Evolutionary conservation across 2,797 vertebrate genomes (phyloP).

Genomic region (Urocyon cinereoargenteus): DNA sequence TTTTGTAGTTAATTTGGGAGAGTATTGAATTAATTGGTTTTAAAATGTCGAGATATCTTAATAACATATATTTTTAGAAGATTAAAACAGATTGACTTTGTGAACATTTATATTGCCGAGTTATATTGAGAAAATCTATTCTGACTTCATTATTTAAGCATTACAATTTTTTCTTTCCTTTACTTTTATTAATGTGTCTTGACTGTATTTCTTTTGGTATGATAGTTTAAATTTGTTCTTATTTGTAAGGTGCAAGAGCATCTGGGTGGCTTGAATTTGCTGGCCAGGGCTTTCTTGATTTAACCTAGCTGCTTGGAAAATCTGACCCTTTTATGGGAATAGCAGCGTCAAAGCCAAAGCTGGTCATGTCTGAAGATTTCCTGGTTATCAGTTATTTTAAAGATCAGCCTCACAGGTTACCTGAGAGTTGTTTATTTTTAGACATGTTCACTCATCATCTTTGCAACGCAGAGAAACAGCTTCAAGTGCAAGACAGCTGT

Average conservation of each 20-base stretch:
- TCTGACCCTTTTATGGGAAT: background rate
- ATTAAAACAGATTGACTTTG: slow-evolving; percentile 23
- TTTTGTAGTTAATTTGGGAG: background rate
- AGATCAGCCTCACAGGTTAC: slow-evolving; percentile 53
- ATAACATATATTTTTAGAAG: slow-evolving; percentile 49
- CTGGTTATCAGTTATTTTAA: slow-evolving; percentile 49
- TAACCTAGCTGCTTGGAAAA: background rate
- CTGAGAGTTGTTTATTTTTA: slow-evolving; percentile 74
- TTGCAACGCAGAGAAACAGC: slow-evolving; percentile 71
- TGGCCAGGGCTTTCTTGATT: background rate
- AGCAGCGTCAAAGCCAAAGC: slow-evolving; percentile 8
- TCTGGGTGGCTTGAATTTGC: background rate
- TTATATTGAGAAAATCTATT: background rate
- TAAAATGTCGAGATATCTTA: background rate
- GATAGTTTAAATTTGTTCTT: slow-evolving; percentile 27
- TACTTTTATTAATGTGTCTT: background rate
- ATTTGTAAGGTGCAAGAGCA: background rate
- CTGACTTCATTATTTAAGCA: slow-evolving; percentile 24
- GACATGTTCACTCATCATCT: slow-evolving; percentile 71
- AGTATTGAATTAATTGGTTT: background rate
- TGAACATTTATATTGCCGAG: slow-evolving; percentile 3
- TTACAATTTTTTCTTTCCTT: background rate
- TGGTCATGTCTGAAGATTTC: slow-evolving; percentile 36
- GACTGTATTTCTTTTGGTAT: slow-evolving; percentile 4
- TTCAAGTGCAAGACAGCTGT: slow-evolving; percentile 50